Base-by-base conservation (phyloP, 2,888 invertebrate species). In the Argynnis bischoffii region DNA sequence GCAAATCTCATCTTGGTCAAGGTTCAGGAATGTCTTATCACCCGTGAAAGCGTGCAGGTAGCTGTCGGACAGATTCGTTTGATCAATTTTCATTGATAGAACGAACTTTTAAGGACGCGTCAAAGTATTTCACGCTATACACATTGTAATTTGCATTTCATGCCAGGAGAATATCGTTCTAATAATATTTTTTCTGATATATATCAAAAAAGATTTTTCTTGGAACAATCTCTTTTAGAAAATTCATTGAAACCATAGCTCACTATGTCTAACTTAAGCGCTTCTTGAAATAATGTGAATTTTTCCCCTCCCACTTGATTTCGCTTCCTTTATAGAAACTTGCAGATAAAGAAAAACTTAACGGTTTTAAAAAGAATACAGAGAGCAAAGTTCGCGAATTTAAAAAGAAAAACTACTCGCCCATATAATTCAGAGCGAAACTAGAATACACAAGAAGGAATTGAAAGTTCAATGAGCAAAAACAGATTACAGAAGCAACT, bases 281-380 rank as follows among this genome's bases (percentile, higher is more conserved):
- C 69, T 69, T 71, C 66, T 71, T 70, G 70, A 72, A 72, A 70
- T 72, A 70, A 69, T 66, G 66, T 48, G 63, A 53, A 67, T 66
- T 72, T 70, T 67, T 35, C 55, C 56, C 41, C 54, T 48, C 46
- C 66, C 50, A 63, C 66, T 66, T 68, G 68, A 69, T 66, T 71
- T 71, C 70, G 63, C 63, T 70, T 67, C 67, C 61, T 66, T 67
- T 69, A 70, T 69, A 69, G 69, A 72, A 73, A 72, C 67, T 73
- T 60, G 53, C 46, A 68, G 66, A 71, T 69, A 66, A 73, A 71
- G 68, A 67, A 67, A 70, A 73, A 72, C 71, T 71, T 72, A 66
- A 67, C 66, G 51, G 64, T 71, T 73, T 71, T 60, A 70, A 72
- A 68, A 71, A 69, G 64, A 68, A 68, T 68, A 68, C 66, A 67